phyloP scores from a whole-genome alignment of 2,888 invertebrate genomes.

The Drosophila subquinaria region DNA sequence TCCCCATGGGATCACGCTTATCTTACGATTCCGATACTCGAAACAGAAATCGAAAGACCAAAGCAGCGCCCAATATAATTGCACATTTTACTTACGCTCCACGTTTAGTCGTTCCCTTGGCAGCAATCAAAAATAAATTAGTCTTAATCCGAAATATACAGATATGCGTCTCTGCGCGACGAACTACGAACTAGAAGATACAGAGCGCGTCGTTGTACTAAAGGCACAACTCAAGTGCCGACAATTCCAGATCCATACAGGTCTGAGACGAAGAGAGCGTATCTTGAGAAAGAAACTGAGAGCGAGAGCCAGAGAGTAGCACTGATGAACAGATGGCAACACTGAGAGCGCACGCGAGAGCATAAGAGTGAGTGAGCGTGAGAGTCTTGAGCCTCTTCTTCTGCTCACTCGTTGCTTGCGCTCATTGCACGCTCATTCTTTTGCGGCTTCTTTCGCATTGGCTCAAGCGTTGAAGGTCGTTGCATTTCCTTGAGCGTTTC shows the following conservation, averaged over 20 bases:
- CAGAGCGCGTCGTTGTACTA: slow-evolving; percentile 70
- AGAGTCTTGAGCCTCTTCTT: slow-evolving; percentile 23
- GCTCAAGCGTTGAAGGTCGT: slow-evolving; percentile 74
- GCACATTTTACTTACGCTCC: slow-evolving; percentile 66
- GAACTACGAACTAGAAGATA: slow-evolving; percentile 69
- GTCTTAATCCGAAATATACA: slow-evolving; percentile 56
- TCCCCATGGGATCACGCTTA: slow-evolving; percentile 16
- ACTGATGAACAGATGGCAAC: slow-evolving; percentile 10
- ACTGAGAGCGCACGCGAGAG: slow-evolving; percentile 1
- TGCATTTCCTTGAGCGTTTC: slow-evolving; percentile 73
- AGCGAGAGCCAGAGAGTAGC: slow-evolving; percentile 12
- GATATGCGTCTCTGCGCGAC: slow-evolving; percentile 48
- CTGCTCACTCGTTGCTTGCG: slow-evolving; percentile 36
- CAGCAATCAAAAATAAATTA: slow-evolving; percentile 76
- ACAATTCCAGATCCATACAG: slow-evolving; percentile 37
- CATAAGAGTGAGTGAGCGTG: slow-evolving; percentile 9
- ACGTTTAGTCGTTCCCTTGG: slow-evolving; percentile 39
- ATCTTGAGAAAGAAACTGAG: slow-evolving; percentile 35
- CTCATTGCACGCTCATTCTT: slow-evolving; percentile 46
- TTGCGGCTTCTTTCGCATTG: slow-evolving; percentile 27
- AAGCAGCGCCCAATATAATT: slow-evolving; percentile 60
- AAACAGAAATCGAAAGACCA: slow-evolving; percentile 41
- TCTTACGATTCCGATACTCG: slow-evolving; percentile 4
- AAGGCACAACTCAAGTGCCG: slow-evolving; percentile 49
- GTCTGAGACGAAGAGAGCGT: slow-evolving; percentile 55